Conservation (phyloP, 2,113 vertebrate species). For the Catharus fuscescens region DNA sequence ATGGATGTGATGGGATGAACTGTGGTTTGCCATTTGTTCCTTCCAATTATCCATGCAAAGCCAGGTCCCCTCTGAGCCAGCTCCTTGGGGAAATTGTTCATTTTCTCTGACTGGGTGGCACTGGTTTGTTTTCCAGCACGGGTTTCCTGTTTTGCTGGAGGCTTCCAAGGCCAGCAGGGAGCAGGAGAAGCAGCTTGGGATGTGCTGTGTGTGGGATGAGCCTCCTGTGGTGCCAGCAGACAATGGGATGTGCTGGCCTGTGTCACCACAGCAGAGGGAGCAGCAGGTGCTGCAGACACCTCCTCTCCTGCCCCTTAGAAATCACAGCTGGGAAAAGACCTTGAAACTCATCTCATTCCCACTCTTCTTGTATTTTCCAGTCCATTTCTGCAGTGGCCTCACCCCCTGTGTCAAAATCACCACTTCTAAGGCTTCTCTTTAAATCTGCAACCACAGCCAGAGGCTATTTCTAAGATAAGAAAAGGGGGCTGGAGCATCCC, state of each 20-base stretch:
- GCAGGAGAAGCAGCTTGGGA: neutral
- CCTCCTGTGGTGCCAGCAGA: neutral
- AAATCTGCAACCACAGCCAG: neutral
- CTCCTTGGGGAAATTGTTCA: neutral
- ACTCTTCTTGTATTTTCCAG: neutral
- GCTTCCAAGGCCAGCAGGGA: neutral
- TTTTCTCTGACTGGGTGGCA: constrained; percentile 26
- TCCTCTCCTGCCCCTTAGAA: neutral
- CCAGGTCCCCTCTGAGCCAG: neutral
- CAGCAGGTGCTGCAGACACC: neutral
- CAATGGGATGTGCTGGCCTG: neutral
- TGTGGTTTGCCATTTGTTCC: constrained; percentile 13
- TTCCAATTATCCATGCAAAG: neutral
- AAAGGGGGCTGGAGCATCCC: neutral
- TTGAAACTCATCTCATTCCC: neutral
- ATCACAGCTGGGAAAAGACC: neutral
- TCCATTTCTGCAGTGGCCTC: neutral
- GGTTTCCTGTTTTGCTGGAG: neutral
- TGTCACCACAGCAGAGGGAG: neutral
- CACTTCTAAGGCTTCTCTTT: neutral
- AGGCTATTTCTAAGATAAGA: neutral
- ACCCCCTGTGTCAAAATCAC: neutral
- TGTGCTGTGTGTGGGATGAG: neutral
- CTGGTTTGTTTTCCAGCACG: neutral
- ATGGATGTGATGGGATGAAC: neutral